A percentile compares a stretch with the other conserved stretches of the same genome.
These are phyloP conservation scores for Picus viridis DNA, from an alignment of 2,797 vertebrate genomes.

Conservation along the genomic window DNA sequence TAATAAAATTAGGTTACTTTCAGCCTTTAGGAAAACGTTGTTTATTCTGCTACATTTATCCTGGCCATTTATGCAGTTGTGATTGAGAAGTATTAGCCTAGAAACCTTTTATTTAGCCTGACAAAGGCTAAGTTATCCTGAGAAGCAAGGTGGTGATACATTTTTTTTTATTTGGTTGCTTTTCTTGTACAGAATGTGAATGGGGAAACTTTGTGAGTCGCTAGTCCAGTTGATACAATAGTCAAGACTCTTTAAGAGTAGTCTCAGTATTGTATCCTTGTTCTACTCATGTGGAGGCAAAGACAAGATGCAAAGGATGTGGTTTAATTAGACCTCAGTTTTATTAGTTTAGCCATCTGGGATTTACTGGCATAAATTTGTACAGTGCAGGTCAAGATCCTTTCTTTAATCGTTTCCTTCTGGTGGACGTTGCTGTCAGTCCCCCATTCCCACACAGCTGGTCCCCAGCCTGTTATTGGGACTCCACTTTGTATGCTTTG, in stretches of 20 bases:
- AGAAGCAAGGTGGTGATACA: not conserved
- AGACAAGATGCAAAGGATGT: conserved; percentile 62
- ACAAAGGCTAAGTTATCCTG: not conserved
- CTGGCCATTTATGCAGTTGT: not conserved
- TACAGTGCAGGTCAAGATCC: conserved; percentile 61
- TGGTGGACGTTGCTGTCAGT: conserved; percentile 15
- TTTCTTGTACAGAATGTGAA: not conserved
- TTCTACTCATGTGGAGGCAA: conserved; percentile 30
- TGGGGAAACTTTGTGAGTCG: not conserved
- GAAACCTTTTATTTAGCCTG: not conserved
- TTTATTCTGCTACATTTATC: not conserved
- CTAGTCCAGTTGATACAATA: not conserved
- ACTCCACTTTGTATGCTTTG: not conserved
- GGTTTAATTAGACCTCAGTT: conserved; percentile 63
- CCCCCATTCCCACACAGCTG: conserved; percentile 51
- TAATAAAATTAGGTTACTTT: not conserved
- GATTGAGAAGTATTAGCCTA: not conserved
- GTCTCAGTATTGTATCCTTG: not conserved
- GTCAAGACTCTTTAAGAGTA: not conserved
- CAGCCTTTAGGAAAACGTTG: not conserved
- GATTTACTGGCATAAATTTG: conserved; percentile 65
- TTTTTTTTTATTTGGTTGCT: not conserved
- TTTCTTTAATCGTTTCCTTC: conserved; percentile 60
- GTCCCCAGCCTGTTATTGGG: conserved; percentile 12
- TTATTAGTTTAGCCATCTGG: conserved; percentile 66